These are phyloP conservation scores for Hyposoter didymator DNA, from an alignment of 2,888 invertebrate species.

Conservation along the genomic window DNA sequence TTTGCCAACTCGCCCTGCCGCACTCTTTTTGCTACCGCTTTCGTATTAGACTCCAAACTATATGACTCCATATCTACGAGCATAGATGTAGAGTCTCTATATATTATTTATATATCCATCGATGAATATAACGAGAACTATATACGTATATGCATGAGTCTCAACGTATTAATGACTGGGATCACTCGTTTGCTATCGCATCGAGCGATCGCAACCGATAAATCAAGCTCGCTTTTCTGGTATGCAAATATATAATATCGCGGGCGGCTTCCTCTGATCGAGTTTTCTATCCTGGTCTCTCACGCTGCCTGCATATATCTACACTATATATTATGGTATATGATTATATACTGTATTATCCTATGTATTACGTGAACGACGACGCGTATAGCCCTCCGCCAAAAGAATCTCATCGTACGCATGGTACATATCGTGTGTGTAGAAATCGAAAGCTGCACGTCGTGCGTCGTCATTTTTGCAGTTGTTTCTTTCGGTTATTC, in stretches of 20 bases:
- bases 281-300: conserved; percentile 61
- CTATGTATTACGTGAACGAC: conserved; percentile 47
- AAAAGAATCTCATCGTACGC: conserved; percentile 45
- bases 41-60: conserved; percentile 20
- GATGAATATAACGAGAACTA: background rate
- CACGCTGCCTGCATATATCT: conserved; percentile 15
- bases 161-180: conserved; percentile 72
- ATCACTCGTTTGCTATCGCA: conserved; percentile 69
- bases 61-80: background rate
- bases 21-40: conserved; percentile 54
- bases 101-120: conserved; percentile 2
- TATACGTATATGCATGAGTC: conserved; percentile 34
- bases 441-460: conserved; percentile 46
- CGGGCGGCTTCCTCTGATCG: conserved; percentile 70
- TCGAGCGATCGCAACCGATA: conserved; percentile 72
- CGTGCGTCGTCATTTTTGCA: conserved; percentile 38
- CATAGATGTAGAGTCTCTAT: background rate
- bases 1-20: conserved; percentile 3
- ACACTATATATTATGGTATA: conserved; percentile 15
- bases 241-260: conserved; percentile 75
- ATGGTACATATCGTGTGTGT: conserved; percentile 43
- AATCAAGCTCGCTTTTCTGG: conserved; percentile 74
- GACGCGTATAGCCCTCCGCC: conserved; percentile 12
- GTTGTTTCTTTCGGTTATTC: background rate
- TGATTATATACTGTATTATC: conserved; percentile 9